Base-by-base conservation (phyloP, 1,140 invertebrate species). In the Homalodisca vitripennis region DNA sequence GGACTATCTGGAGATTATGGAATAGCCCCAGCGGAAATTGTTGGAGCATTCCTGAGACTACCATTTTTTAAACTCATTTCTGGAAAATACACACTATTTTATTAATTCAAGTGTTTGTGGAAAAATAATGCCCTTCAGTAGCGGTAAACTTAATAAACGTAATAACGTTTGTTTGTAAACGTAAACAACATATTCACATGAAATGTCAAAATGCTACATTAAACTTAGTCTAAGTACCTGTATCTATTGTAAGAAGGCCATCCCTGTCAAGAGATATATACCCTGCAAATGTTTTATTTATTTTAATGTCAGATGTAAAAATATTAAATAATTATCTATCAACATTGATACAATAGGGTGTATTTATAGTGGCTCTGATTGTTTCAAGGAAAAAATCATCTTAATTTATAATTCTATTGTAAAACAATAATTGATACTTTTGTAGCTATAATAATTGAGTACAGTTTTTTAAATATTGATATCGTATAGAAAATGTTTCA, bases 241-340 rank as follows among this genome's bases (percentile, higher is more conserved):
- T 71, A 72, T 72, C 71, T 72, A 71, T 71, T 72, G 70, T 72
- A 47, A 3, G 57, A 74, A 74, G 73, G 73, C 73, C 67, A 70
- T 72, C 72, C 68, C 73, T 55, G 63, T 32, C 47, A 30, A 67
- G 53, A 66, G 71, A 71, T 72, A 72, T 70, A 71, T 72, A 74
- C 73, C 73, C 73, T 74, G 73, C 73, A 74, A 72, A 51, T 68
- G 67, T 70, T 74, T 14, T 62, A 24, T 26, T 60, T 20, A 24
- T 69, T 51, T 30, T 24, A 34, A 34, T 64, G 72, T 60, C 71
- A 51, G 57, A 55, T 71, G 68, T 71, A 72, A 70, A 74, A 69
- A 72, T 71, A 69, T 70, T 34, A 69, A 71, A 68, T 66, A 71
- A 63, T 53, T 30, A 70, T 69, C 65, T 67, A 68, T 67, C 67